Conservation (phyloP, 1,140 invertebrate species). For the Oedothorax gibbosus region DNA sequence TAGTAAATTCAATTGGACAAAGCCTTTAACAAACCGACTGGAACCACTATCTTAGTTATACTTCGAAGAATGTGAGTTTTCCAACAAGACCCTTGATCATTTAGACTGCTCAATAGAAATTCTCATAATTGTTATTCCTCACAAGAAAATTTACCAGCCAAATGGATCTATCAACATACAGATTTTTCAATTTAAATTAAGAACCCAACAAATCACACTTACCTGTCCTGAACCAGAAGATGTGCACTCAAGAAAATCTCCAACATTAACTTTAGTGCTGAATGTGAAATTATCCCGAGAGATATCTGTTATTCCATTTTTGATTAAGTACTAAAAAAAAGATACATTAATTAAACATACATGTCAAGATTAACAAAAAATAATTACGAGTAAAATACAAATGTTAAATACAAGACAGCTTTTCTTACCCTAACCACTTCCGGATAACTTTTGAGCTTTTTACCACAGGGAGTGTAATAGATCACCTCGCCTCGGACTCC, state of each 20-base stretch:
- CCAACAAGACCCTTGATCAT: no score
- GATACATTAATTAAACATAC: not conserved
- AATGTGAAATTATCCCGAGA: slow-evolving; percentile 91
- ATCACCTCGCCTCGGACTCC: slow-evolving; percentile 76
- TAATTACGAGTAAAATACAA: not conserved
- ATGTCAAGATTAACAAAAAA: not conserved
- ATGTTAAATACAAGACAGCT: not conserved
- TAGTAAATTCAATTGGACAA: no score
- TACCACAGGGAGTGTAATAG: slow-evolving; percentile 88
- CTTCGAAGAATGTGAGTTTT: no score
- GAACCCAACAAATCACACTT: slow-evolving; percentile 5
- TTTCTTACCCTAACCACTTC: slow-evolving; percentile 78
- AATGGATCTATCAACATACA: not conserved
- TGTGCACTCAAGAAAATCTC: slow-evolving; percentile 83
- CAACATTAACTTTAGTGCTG: slow-evolving; percentile 86
- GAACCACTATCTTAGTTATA: no score
- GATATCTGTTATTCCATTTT: slow-evolving; percentile 74
- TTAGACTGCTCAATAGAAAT: no score
- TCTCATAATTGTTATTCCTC: no score
- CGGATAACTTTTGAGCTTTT: slow-evolving; percentile 79
- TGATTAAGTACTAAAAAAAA: slow-evolving; percentile 68
- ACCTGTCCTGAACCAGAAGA: slow-evolving; percentile 64
- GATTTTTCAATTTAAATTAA: not conserved
- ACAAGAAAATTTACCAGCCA: not conserved
- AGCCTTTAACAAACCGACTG: no score